These are phyloP conservation scores for Torymus aiolomorphi DNA, from an alignment of 2,888 invertebrate genomes.

Conservation along the genomic window DNA sequence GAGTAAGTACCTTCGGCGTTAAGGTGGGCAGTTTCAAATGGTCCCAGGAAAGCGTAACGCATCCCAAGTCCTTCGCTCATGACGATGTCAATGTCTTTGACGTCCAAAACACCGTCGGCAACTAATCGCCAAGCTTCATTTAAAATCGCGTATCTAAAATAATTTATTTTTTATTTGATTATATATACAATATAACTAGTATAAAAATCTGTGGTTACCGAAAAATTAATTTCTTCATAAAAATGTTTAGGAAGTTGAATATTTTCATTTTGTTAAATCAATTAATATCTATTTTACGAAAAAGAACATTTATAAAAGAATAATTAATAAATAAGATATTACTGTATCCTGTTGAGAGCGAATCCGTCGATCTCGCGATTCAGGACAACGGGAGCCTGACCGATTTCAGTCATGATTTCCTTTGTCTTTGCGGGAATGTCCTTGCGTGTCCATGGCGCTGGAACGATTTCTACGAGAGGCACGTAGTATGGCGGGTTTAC, in stretches of 20 bases:
- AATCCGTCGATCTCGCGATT: slow-evolving; percentile 94
- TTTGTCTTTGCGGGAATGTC: slow-evolving; percentile 86
- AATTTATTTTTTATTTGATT: too few relatives aligned
- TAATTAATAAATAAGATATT: slow-evolving; percentile 66
- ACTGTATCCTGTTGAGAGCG: slow-evolving; percentile 95
- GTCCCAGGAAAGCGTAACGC: slow-evolving; percentile 96
- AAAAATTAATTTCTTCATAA: too few relatives aligned
- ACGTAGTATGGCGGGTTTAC: slow-evolving; percentile 98
- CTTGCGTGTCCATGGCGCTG: slow-evolving; percentile 93
- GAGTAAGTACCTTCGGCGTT: slow-evolving; percentile 87
- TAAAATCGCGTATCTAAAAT: slow-evolving; percentile 88
- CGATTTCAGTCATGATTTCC: slow-evolving; percentile 89
- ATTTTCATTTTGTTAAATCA: too few relatives aligned
- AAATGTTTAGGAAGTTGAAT: too few relatives aligned
- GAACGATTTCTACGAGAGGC: slow-evolving; percentile 94
- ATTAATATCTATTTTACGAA: too few relatives aligned
- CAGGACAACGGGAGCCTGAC: slow-evolving; percentile 92
- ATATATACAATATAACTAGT: too few relatives aligned
- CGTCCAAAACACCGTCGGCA: slow-evolving; percentile 88
- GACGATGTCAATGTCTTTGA: slow-evolving; percentile 93
- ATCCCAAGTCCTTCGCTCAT: slow-evolving; percentile 96
- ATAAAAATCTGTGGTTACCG: neutral
- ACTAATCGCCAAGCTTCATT: slow-evolving; percentile 95
- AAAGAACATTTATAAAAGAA: neutral
- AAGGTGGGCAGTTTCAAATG: slow-evolving; percentile 94